Base-by-base conservation (phyloP, 2,113 vertebrate species). In the Aphyosemion australe region DNA sequence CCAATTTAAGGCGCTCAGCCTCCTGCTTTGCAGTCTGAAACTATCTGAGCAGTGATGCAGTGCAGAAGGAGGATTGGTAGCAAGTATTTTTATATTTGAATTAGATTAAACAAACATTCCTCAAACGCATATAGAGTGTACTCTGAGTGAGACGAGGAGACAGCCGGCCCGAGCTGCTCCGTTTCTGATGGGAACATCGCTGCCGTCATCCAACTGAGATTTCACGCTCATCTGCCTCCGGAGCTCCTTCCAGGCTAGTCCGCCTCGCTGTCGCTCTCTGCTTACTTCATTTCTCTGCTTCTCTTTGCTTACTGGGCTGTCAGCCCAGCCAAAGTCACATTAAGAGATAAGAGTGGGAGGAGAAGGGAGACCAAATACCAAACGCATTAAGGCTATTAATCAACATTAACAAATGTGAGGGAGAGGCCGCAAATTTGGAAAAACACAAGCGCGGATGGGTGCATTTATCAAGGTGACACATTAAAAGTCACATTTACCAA, bases 391-490 rank as follows among this genome's bases (percentile, higher is more conserved):
- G 69, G 79, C 87, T 80, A 91, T 91, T 90, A 89, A 88, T 91
- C 89, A 92, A 77, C 78, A 86, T 89, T 84, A 91, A 84, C 66
- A 78, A 88, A 85, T 88, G 76, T 18, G 69, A 88, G 76, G 80
- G 82, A 84, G 83, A 85, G 50, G 67, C 59, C 5, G 6, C 65
- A 59, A 69, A 84, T 84, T 89, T 88, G 76, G 57, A 49, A 73
- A 85, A 88, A 74, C 78, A 76, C 79, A 84, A 26, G 50, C 59
- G 67, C 16, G 70, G 80, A 78, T 63, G 72, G 78, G 74, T 51
- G 61, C 83, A 84, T 90, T 85, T 74, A 87, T 89, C 88, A 91
- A 85, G 79, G 84, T 88, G 90, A 90, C 91, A 88, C 71, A 75
- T 87, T 81, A 80, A 84, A 90, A 84, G 74, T 72, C 74, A 83